phyloP scores from a whole-genome alignment of 2,113 vertebrate genomes.

The Callopanchax toddi region DNA sequence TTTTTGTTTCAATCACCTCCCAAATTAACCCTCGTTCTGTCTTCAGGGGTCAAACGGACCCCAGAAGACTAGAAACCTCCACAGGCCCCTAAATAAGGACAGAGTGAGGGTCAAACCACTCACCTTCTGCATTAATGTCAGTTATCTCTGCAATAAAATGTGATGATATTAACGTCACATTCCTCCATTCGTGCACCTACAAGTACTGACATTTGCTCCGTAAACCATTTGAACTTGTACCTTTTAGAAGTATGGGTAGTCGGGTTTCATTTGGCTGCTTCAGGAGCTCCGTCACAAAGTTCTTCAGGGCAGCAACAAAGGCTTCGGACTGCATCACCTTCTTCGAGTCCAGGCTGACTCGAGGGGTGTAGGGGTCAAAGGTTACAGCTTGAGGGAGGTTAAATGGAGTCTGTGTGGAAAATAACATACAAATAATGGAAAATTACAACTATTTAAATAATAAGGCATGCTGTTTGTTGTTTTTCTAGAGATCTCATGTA shows the following conservation, averaged over 20 bases:
- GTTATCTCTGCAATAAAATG: slow-evolving; percentile 26
- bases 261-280: slow-evolving; percentile 65
- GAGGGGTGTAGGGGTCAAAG: slow-evolving; percentile 70
- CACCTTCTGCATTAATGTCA: slow-evolving; percentile 13
- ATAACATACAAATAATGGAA: not conserved
- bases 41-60: too few species aligned
- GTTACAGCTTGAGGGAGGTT: slow-evolving; percentile 59
- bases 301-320: slow-evolving; percentile 57
- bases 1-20: not conserved
- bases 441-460: too few species aligned
- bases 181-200: not conserved
- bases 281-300: slow-evolving; percentile 59
- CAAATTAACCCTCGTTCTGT: too few species aligned
- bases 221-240: slow-evolving; percentile 24
- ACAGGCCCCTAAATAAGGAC: too few species aligned
- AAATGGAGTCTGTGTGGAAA: slow-evolving; percentile 59
- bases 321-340: slow-evolving; percentile 43
- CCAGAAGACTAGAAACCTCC: too few species aligned
- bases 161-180: not conserved
- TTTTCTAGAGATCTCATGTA: too few species aligned
- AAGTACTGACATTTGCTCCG: not conserved
- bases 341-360: slow-evolving; percentile 70
- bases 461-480: too few species aligned
- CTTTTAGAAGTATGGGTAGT: slow-evolving; percentile 40
- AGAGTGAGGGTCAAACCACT: too few species aligned